Percentiles rank a stretch among this genome's conserved stretches.
These are phyloP conservation scores for Holothuria leucospilota DNA, from an alignment of 53 echinoderm and acorn worm genomes.

Conservation along the genomic window DNA sequence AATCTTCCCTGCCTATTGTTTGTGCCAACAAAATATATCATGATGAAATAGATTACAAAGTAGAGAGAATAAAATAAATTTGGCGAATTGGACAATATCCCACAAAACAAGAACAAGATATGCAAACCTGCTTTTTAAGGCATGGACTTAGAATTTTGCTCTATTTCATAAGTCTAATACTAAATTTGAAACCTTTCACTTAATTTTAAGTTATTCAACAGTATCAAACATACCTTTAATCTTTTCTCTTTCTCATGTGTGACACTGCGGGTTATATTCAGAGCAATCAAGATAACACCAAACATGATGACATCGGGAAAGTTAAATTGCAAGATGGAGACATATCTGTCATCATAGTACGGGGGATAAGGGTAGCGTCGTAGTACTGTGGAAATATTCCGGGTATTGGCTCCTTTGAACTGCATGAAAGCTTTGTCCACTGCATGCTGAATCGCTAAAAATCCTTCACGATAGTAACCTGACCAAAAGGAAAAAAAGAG, in stretches of 20 bases:
- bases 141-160: too few species aligned
- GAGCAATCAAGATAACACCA: constrained; percentile 73
- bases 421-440: constrained; percentile 76
- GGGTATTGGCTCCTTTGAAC: constrained; percentile 21
- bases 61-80: too few species aligned
- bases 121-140: too few species aligned
- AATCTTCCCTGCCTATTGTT: too few species aligned
- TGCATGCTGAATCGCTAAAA: constrained; percentile 74
- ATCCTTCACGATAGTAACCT: constrained; percentile 84
- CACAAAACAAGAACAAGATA: too few species aligned
- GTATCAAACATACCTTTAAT: constrained; percentile 63
- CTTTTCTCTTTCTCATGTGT: constrained; percentile 84
- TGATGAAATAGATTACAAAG: too few species aligned
- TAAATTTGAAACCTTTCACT: too few species aligned
- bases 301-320: constrained; percentile 76
- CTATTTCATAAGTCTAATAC: too few species aligned
- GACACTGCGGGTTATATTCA: constrained; percentile 71
- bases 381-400: constrained; percentile 59
- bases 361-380: constrained; percentile 85
- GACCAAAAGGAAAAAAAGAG: not conserved
- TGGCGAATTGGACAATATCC: too few species aligned
- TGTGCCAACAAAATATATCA: too few species aligned
- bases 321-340: constrained; percentile 72
- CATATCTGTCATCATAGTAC: constrained; percentile 75
- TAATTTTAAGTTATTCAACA: too few species aligned